Percentiles rank a stretch among this genome's conserved stretches.
phyloP scores from a whole-genome alignment of 2,797 vertebrate genomes.

The Melanotaenia pygmaea region DNA sequence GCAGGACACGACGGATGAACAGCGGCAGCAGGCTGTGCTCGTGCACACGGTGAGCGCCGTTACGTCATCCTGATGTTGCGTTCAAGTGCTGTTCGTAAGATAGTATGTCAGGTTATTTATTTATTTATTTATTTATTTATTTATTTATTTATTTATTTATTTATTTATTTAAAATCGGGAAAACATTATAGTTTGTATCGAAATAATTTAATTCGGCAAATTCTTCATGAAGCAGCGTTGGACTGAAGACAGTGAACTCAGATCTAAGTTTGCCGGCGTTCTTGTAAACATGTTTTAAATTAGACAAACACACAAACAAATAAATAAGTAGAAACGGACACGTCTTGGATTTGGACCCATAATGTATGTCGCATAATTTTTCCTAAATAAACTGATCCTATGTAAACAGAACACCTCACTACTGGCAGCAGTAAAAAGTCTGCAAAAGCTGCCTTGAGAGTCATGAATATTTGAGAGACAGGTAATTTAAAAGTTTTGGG shows the following conservation, averaged over 20 bases:
- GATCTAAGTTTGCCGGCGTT: background rate
- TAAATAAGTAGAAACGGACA: background rate
- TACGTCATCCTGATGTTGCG: conserved; percentile 79
- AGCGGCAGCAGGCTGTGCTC: conserved; percentile 14
- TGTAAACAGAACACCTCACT: background rate
- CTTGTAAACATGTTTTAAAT: background rate
- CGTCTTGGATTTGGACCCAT: background rate
- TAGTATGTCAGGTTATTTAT: background rate
- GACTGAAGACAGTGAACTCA: background rate
- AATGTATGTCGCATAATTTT: background rate
- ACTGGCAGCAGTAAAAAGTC: conserved; percentile 45
- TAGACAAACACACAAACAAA: background rate
- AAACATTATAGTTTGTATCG: no score
- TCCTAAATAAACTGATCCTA: background rate
- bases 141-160: no score
- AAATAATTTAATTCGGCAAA: no score
- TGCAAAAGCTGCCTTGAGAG: conserved; percentile 72
- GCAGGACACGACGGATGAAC: conserved; percentile 21
- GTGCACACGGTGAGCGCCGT: conserved; percentile 53
- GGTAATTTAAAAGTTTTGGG: conserved; percentile 81
- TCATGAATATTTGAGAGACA: conserved; percentile 80
- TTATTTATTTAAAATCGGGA: no score
- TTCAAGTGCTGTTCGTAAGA: conserved; percentile 62
- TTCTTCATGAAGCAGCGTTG: background rate
- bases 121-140: no score